Evolutionary conservation across 2,888 invertebrate species (phyloP).

Genomic region (Andrena marginata): DNA sequence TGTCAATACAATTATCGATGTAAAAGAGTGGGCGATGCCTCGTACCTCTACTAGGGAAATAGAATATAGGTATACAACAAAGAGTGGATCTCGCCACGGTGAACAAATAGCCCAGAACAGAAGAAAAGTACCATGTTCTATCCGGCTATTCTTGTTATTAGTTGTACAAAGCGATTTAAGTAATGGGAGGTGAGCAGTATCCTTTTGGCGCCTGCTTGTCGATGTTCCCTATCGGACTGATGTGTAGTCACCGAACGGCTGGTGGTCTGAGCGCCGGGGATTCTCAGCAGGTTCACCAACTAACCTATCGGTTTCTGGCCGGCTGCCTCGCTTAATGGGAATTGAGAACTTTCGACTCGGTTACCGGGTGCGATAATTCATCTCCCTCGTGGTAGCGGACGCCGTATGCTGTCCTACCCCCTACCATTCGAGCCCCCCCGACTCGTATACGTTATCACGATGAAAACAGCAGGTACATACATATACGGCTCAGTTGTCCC

Average conservation of each 20-base stretch:
- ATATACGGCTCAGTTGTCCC: conserved; percentile 22
- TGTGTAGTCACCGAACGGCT: conserved; percentile 64
- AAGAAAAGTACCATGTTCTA: too few species aligned
- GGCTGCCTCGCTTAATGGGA: conserved; percentile 82
- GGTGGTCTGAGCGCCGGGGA: conserved; percentile 65
- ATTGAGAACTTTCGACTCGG: conserved; percentile 82
- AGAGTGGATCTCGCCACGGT: too few species aligned
- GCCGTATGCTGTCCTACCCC: conserved; percentile 61
- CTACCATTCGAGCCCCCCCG: conserved; percentile 33
- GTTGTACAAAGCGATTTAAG: conserved; percentile 23
- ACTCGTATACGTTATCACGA: conserved; percentile 45
- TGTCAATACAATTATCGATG: too few species aligned
- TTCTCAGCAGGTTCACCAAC: conserved; percentile 74
- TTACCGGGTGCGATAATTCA: conserved; percentile 79
- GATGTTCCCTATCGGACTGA: conserved; percentile 64
- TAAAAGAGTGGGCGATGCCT: too few species aligned
- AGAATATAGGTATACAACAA: too few species aligned
- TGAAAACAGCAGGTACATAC: conserved; percentile 54
- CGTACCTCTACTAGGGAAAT: too few species aligned
- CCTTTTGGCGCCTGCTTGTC: conserved; percentile 61
- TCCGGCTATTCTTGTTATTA: conserved; percentile 37
- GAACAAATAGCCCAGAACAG: too few species aligned
- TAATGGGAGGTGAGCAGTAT: conserved; percentile 11
- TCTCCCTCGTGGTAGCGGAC: conserved; percentile 67
- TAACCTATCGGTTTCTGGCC: conserved; percentile 83